Conservation (phyloP, 2,888 invertebrate genomes). For the Aelia acuminata region DNA sequence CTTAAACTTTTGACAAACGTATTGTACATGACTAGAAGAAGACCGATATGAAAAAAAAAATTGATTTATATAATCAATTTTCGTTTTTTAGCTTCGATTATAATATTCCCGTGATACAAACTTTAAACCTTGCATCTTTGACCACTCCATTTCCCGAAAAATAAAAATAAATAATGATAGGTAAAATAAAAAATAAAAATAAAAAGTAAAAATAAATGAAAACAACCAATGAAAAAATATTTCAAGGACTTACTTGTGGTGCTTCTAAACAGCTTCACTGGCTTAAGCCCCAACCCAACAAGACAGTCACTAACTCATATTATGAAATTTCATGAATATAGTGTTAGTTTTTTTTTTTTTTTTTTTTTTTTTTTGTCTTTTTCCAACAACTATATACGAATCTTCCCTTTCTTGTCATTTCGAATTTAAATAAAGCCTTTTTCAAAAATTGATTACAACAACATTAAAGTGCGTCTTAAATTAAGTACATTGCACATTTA, state of each 20-base stretch:
- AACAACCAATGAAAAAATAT: slow-evolving; percentile 59
- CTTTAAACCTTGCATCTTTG: slow-evolving; percentile 18
- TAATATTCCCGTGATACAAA: neutral
- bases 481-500: slow-evolving; percentile 52
- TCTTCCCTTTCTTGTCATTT: slow-evolving; percentile 44
- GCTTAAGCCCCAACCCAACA: slow-evolving; percentile 58
- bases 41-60: too few relatives aligned
- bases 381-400: slow-evolving; percentile 15
- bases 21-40: neutral
- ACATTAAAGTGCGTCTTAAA: slow-evolving; percentile 38
- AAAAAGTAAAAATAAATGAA: slow-evolving; percentile 58
- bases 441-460: slow-evolving; percentile 52
- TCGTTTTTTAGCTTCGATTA: neutral
- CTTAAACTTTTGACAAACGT: neutral
- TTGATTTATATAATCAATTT: neutral
- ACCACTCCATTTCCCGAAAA: slow-evolving; percentile 31
- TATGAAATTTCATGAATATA: slow-evolving; percentile 65
- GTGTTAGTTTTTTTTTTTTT: neutral
- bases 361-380: neutral
- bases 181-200: slow-evolving; percentile 13
- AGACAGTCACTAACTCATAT: slow-evolving; percentile 61
- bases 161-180: slow-evolving; percentile 49
- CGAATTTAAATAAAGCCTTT: slow-evolving; percentile 28
- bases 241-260: slow-evolving; percentile 63
- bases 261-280: slow-evolving; percentile 57